Evolutionary conservation across 1,140 invertebrate species (phyloP).

Genomic region (Zeugodacus cucurbitae): DNA sequence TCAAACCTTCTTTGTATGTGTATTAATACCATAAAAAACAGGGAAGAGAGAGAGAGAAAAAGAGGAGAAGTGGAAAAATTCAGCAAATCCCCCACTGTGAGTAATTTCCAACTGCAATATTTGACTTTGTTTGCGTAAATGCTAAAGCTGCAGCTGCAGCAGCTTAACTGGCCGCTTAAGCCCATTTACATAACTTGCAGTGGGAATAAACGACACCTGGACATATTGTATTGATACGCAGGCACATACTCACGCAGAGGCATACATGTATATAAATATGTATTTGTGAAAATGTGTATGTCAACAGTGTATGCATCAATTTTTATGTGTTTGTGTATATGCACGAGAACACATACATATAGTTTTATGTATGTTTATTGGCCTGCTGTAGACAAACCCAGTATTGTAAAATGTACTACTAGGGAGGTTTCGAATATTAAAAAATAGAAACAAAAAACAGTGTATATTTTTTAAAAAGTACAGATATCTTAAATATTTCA

Average conservation of each 20-base stretch:
- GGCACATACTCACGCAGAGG: background rate
- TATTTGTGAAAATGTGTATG: background rate
- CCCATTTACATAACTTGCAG: background rate
- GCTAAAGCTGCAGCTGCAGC: slow-evolving; percentile 6
- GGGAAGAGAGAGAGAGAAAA: too few relatives aligned
- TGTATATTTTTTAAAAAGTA: too few relatives aligned
- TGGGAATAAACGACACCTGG: background rate
- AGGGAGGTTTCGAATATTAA: too few relatives aligned
- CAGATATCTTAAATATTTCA: too few relatives aligned
- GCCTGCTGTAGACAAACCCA: too few relatives aligned
- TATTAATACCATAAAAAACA: background rate
- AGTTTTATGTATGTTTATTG: background rate
- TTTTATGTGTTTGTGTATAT: background rate
- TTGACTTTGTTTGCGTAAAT: slow-evolving; percentile 23
- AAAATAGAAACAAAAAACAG: too few relatives aligned
- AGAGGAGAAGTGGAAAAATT: background rate
- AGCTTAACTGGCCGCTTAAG: slow-evolving; percentile 12
- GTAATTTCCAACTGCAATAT: slow-evolving; percentile 10
- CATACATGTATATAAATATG: background rate
- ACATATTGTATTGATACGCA: background rate
- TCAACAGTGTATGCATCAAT: too few relatives aligned
- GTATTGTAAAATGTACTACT: too few relatives aligned
- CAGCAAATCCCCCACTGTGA: background rate
- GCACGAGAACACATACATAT: background rate
- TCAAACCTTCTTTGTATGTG: background rate